A percentile compares a stretch with the other conserved stretches of the same genome.
Conservation (phyloP, 2,888 invertebrate genomes). For the Bimastos eiseni region DNA sequence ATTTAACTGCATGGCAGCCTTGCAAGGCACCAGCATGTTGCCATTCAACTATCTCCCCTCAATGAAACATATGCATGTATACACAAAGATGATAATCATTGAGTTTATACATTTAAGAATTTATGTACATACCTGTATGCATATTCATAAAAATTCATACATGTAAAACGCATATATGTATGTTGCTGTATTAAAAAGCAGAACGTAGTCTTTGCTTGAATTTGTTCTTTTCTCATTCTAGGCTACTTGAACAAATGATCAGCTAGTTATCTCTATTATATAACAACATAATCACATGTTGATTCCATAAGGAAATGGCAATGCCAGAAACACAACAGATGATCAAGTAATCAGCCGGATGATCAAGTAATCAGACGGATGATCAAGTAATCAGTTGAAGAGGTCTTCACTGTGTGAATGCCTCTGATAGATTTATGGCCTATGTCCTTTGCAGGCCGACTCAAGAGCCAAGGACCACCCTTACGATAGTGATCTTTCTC, state of each 20-base stretch:
- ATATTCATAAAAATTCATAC: not conserved
- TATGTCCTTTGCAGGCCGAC: not conserved
- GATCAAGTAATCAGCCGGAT: not conserved
- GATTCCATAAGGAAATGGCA: not conserved
- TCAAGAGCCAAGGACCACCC: not conserved
- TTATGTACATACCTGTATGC: conserved; percentile 33
- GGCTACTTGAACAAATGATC: not conserved
- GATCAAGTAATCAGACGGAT: not conserved
- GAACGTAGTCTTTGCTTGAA: not conserved
- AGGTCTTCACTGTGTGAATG: not conserved
- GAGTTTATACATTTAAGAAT: conserved; percentile 22
- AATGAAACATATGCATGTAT: too few relatives aligned
- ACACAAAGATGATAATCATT: not conserved
- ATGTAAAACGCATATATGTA: conserved; percentile 19
- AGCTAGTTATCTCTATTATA: not conserved
- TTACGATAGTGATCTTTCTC: not conserved
- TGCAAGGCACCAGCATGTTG: too few relatives aligned
- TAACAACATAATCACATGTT: not conserved
- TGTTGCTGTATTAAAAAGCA: conserved; percentile 24
- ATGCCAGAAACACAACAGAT: not conserved
- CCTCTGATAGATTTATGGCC: not conserved
- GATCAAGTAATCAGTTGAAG: not conserved
- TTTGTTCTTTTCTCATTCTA: not conserved
- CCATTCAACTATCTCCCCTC: too few relatives aligned
- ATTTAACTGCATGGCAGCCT: too few relatives aligned